Conservation (phyloP, 2,888 invertebrate genomes). For the Lasius platythorax region DNA sequence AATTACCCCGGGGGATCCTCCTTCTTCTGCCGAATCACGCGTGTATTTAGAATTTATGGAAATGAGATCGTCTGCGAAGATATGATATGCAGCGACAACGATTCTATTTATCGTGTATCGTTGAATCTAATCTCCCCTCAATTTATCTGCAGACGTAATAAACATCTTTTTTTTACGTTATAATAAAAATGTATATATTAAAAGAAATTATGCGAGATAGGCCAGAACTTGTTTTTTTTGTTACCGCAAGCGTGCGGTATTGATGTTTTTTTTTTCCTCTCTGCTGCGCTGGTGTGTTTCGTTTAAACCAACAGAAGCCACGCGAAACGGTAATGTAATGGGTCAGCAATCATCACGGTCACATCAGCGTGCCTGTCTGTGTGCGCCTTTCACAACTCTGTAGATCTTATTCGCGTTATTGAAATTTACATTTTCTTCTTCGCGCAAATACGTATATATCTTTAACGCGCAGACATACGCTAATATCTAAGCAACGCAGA, state of each 20-base stretch:
- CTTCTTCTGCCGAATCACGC: background rate
- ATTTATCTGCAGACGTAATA: background rate
- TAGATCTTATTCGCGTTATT: constrained; percentile 15
- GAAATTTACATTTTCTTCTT: constrained; percentile 26
- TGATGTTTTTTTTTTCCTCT: background rate
- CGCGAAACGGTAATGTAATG: constrained; percentile 41
- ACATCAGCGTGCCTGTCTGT: background rate
- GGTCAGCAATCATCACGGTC: constrained; percentile 56
- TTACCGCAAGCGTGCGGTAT: background rate
- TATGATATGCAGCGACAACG: background rate
- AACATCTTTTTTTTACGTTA: background rate
- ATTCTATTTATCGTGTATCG: background rate
- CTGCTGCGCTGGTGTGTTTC: background rate
- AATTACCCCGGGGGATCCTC: constrained; percentile 36
- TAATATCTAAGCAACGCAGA: background rate
- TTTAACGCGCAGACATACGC: background rate
- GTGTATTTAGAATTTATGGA: background rate
- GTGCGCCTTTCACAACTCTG: constrained; percentile 28
- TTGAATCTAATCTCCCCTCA: background rate
- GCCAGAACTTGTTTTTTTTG: background rate
- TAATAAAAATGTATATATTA: background rate
- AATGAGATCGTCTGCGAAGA: background rate
- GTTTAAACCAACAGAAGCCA: constrained; percentile 28
- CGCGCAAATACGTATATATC: background rate
- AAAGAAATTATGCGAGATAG: background rate